Evolutionary conservation across 37 sponge, comb jelly and placozoan species (phyloP).

Genomic region (Corticium candelabrum): DNA sequence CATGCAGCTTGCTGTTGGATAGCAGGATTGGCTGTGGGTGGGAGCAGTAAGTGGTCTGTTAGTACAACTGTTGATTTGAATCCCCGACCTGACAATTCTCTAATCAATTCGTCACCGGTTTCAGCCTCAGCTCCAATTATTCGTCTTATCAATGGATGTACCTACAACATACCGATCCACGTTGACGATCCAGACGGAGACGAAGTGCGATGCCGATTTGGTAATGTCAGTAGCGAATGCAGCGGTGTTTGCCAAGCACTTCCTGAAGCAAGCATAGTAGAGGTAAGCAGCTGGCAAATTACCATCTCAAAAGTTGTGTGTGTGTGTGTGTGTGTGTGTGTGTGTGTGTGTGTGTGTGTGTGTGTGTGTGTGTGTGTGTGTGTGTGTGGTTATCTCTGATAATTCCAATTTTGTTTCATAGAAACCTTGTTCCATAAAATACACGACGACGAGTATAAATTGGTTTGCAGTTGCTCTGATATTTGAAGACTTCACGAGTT

Average conservation of each 20-base stretch:
- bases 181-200: background rate
- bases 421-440: background rate
- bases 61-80: background rate
- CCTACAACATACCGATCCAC: background rate
- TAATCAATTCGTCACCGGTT: conserved; percentile 2
- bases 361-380: too few relatives aligned
- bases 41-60: background rate
- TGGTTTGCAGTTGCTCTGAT: background rate
- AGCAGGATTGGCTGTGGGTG: background rate
- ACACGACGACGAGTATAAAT: background rate
- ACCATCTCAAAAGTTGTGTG: too few relatives aligned
- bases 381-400: too few relatives aligned
- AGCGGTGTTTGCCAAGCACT: background rate
- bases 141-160: background rate
- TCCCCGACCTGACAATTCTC: background rate
- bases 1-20: background rate
- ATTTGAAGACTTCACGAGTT: background rate
- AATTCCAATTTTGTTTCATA: background rate
- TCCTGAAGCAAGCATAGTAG: background rate
- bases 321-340: too few relatives aligned
- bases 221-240: too few relatives aligned
- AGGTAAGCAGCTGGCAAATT: too few relatives aligned
- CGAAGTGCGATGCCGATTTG: background rate
- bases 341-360: too few relatives aligned
- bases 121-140: background rate